These are phyloP conservation scores for Ellobium chinense DNA, from an alignment of 2,888 invertebrate genomes.

Conservation along the genomic window DNA sequence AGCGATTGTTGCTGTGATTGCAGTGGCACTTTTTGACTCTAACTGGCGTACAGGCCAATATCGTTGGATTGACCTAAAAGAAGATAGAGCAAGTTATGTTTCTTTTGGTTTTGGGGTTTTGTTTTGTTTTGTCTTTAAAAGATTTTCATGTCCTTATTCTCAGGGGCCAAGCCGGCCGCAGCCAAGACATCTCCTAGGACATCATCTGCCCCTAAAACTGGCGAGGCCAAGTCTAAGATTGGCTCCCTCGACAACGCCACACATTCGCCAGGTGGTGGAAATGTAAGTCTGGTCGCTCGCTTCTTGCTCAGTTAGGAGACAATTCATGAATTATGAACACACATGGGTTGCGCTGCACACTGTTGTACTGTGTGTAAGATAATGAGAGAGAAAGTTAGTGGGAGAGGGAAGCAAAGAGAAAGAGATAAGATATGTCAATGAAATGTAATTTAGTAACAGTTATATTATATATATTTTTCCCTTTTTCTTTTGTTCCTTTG, in stretches of 20 bases:
- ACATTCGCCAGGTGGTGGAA: slow-evolving; percentile 61
- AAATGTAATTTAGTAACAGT: too few species aligned
- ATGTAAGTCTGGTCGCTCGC: slow-evolving; percentile 27
- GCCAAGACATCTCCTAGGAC: slow-evolving; percentile 53
- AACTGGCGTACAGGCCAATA: not conserved
- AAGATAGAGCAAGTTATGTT: not conserved
- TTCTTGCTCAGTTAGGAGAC: too few species aligned
- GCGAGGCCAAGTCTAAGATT: slow-evolving; percentile 59
- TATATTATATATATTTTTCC: not conserved
- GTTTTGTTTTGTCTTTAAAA: not conserved
- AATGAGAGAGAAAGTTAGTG: too few species aligned
- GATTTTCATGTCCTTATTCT: not conserved
- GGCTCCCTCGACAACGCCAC: slow-evolving; percentile 67
- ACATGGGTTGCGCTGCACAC: too few species aligned
- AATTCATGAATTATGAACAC: too few species aligned
- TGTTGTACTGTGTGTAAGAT: too few species aligned
- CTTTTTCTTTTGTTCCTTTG: too few species aligned
- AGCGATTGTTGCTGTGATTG: not conserved
- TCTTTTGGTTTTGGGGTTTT: not conserved
- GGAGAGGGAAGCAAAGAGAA: too few species aligned
- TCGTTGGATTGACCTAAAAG: too few species aligned
- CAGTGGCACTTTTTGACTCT: not conserved
- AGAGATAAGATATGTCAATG: too few species aligned
- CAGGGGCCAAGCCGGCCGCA: slow-evolving; percentile 31
- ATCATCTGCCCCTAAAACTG: slow-evolving; percentile 53